Evolutionary conservation across 2,888 invertebrate species (phyloP), one percentile per base, ranked within the genome.

Genomic region (Drosophila acutilabella): DNA sequence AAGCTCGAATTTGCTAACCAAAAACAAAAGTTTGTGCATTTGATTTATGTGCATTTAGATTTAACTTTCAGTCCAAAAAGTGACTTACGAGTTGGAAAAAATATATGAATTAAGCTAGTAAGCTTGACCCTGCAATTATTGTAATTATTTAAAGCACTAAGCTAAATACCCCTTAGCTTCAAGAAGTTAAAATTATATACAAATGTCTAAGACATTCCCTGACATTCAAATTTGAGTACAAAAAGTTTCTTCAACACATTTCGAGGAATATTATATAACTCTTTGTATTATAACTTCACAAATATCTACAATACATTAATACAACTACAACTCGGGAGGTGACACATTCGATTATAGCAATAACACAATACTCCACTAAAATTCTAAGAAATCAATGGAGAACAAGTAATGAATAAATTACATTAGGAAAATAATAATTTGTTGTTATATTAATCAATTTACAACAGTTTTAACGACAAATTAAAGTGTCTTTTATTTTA

Each of bases 31-130:
- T 88, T 82, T 88, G 69, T 72, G 64, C 77, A 71, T 77, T 88
- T 83, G 89, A 83, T 83, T 83, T 83, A 83, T 83, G 82, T 70
- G 81, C 83, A 86, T 77, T 82, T 88, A 30, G 78, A 87, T 74
- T 88, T 77, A 83, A 71, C 82, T 86, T 86, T 83, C 80, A 80
- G 58, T 86, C 54, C 82, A 74, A 72, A 74, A 77, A 80, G 83
- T 82, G 48, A 83, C 30, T 30, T 30, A 8, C 5, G 61, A 52
- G 47, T 48, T 45, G 38, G 26, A n/a, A 41, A 44, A 23, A 18
- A 10, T 1, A 47, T 36, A 8, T 3, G 50, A 7, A 8, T 18
- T 18, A 52, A 38, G 56, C 56, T 41, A 54, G 50, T 69, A 57
- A 62, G 52, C 45, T 44, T 61, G 66, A 60, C 66, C 80, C 68